Evolutionary conservation across 2,888 invertebrate genomes (phyloP), one percentile per base, ranked within the genome.

Genomic region (Drosophila kambysellisi): DNA sequence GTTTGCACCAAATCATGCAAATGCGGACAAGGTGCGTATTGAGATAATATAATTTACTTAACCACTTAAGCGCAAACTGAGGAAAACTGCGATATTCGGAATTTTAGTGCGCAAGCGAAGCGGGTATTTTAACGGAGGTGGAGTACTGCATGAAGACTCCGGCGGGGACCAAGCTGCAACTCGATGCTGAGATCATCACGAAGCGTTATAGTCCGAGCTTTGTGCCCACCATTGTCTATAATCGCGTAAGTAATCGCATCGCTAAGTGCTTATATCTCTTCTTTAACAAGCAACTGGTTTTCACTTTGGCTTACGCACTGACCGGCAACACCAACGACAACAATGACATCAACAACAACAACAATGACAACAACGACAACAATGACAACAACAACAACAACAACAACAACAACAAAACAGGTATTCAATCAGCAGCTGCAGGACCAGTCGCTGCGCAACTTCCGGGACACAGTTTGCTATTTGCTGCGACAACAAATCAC

Each of bases 151-250:
- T 93, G 77, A 87, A 79, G 63, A 93, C 93, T 6, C 77, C 91
- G 48, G 74, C 90, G 65, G 94, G 94, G 50, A 94, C 92, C 2
- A 46, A 88, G 32, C 74, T 94, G 59, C 94, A 94, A 88, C 86
- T 94, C 63, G 81, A 91, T 59, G 94, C 94, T n/a, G 94, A 94
- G 90, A 75, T 83, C 58, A 90, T 92, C 67, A 94, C 94, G 2
- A 82, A 91, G 7, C 70, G 77, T 17, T 92, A 91, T 72, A 65
- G 66, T 25, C 94, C 94, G 30, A 91, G 81, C 72, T 95, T 94
- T 90, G 92, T 95, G 39, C 95, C 95, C 51, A 94, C 94, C 2
- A 93, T 94, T 59, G 79, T 94, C 46, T 94, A 93, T 80, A 93
- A 94, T 83, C 92, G 92, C 74, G 94, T 94, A 92, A 92, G 93